phyloP scores from a whole-genome alignment of 2,113 vertebrate genomes.

The Hystrix brachyura region DNA sequence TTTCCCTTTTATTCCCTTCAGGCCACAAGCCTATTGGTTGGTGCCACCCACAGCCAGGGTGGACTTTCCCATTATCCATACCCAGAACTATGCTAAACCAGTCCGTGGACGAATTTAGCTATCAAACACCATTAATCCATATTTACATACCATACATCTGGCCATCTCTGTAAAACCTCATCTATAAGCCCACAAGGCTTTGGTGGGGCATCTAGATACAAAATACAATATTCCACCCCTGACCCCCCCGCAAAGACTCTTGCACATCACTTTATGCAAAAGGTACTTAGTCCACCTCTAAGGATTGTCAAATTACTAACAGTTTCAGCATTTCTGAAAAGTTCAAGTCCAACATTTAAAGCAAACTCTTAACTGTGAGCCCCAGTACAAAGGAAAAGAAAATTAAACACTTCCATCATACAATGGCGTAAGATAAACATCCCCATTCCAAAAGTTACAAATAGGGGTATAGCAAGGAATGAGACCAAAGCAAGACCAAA shows the following conservation, averaged over 20 bases:
- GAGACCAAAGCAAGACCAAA: not conserved
- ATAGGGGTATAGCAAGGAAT: not conserved
- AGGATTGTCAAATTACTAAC: not conserved
- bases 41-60: not conserved
- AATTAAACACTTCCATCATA: not conserved
- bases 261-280: not conserved
- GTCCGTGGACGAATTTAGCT: not conserved
- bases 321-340: not conserved
- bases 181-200: too few species aligned
- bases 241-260: not conserved
- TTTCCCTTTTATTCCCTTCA: not conserved
- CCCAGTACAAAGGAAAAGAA: not conserved
- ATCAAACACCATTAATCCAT: not conserved
- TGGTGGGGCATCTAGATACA: not conserved
- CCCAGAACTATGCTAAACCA: not conserved
- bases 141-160: too few species aligned
- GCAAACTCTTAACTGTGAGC: not conserved
- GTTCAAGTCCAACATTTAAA: not conserved
- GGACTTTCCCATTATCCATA: not conserved
- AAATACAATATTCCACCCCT: not conserved
- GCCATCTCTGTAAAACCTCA: not conserved
- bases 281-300: not conserved
- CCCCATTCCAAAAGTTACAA: not conserved
- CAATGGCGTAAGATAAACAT: not conserved
- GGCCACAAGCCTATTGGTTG: not conserved